Base-by-base conservation (phyloP, 2,888 invertebrate genomes). In the Psylliodes chrysocephalus region DNA sequence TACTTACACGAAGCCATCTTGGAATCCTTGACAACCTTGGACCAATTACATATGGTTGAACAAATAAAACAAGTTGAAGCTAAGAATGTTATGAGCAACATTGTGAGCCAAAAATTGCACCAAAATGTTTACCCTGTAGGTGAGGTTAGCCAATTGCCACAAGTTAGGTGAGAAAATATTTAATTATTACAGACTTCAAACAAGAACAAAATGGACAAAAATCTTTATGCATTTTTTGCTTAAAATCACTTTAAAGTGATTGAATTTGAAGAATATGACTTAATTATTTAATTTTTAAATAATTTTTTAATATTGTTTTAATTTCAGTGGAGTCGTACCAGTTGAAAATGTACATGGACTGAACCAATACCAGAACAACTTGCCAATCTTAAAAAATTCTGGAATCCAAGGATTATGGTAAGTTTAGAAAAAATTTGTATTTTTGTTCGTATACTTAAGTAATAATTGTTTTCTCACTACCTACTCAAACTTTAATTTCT, bases 261-360 rank as follows among this genome's bases (percentile, higher is more conserved):
- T n/a, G n/a, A n/a, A n/a, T n/a, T n/a, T n/a, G n/a, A n/a, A n/a
- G n/a, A n/a, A n/a, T n/a, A n/a, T n/a, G n/a, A n/a, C n/a, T n/a
- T n/a, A n/a, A n/a, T n/a, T n/a, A n/a, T n/a, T n/a, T n/a, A n/a
- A n/a, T n/a, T n/a, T n/a, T n/a, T n/a, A n/a, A n/a, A n/a, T n/a
- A n/a, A n/a, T 30, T 30, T 30, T 6, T 30, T 30, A 8, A 8
- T 30, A 38, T 6, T 38, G 38, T 14, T 22, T 46, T 46, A 18
- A 12, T 46, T 46, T 22, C n/a, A 46, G 46, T 46, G 46, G 7
- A 19, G 46, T 46, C 25, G 46, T 46, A 19, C 44, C 44, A n/a
- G 40, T 40, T 7, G 15, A 40, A 40, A n/a, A 18, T 17, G 17
- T 44, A 18, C 7, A 17, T 7, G 46, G 46, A 15, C 17, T 46